These are phyloP conservation scores for Rattus rattus DNA, from an alignment of 2,113 vertebrate genomes.

Conservation along the genomic window DNA sequence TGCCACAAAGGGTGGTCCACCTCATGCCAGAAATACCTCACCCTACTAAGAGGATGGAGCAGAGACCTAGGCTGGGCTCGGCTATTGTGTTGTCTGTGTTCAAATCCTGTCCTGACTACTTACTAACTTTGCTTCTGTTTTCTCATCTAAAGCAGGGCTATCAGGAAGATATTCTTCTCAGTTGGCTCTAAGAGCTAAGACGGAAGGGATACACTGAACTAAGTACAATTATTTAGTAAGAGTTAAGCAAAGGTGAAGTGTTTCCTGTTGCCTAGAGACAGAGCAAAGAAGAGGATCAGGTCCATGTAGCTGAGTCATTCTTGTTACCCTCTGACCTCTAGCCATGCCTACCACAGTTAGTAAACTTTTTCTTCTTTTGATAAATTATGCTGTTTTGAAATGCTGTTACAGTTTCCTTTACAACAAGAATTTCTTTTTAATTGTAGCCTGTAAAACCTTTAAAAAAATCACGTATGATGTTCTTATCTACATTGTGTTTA, in stretches of 20 bases:
- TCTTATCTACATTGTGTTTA: neutral
- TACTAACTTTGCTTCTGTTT: neutral
- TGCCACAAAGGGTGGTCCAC: neutral
- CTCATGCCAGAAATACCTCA: neutral
- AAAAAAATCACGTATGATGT: neutral
- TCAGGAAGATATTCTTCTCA: neutral
- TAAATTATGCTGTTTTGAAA: slow-evolving; percentile 23
- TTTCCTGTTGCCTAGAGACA: neutral
- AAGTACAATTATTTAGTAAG: neutral
- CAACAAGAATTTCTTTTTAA: neutral
- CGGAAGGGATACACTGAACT: neutral
- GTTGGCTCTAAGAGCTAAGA: neutral
- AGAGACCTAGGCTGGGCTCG: neutral
- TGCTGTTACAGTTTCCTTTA: neutral
- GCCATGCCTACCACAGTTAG: neutral
- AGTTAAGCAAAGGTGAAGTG: neutral
- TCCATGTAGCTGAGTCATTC: neutral
- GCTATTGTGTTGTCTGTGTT: neutral
- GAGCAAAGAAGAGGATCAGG: neutral
- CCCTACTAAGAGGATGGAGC: neutral
- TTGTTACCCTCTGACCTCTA: neutral
- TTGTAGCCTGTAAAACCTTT: neutral
- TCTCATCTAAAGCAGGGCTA: neutral
- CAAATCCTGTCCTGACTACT: neutral
- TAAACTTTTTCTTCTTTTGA: neutral